These are phyloP conservation scores for Heliangelus exortis DNA, from an alignment of 2,797 vertebrate genomes.

Conservation along the genomic window DNA sequence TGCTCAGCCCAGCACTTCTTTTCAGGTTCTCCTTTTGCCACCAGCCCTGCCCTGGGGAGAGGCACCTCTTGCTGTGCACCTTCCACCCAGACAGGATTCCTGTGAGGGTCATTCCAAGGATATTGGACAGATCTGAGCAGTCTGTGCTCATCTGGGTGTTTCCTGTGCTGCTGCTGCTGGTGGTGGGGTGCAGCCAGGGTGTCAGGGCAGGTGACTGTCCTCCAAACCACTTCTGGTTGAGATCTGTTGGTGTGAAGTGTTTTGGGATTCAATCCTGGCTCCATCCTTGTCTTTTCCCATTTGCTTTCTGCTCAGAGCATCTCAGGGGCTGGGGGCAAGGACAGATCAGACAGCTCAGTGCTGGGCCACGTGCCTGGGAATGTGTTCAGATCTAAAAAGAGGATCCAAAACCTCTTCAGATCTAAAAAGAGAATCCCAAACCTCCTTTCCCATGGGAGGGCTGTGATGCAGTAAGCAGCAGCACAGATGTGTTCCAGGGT, in stretches of 20 bases:
- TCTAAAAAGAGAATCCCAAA: background rate
- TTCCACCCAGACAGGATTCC: background rate
- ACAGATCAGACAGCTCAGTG: background rate
- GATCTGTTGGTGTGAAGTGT: fast-evolving
- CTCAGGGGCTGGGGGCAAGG: background rate
- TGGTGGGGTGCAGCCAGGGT: background rate
- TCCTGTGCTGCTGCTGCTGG: background rate
- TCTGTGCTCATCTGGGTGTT: background rate
- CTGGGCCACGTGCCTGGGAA: fast-evolving
- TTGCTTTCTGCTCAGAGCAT: background rate
- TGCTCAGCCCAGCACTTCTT: background rate
- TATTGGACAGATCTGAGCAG: background rate
- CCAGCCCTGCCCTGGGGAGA: background rate
- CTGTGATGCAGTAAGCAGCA: background rate
- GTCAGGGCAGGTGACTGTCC: fast-evolving
- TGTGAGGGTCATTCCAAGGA: background rate
- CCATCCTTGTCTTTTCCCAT: background rate
- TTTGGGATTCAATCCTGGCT: background rate
- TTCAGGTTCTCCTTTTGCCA: background rate
- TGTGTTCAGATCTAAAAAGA: background rate
- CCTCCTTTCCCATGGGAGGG: background rate
- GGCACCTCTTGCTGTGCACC: background rate
- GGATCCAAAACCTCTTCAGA: background rate
- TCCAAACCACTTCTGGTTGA: fast-evolving
- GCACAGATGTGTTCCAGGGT: slow-evolving; percentile 40